Percentiles rank a stretch among this genome's conserved stretches.
Conservation (phyloP, 2,888 invertebrate species). For the Caenorhabditis virilis region DNA sequence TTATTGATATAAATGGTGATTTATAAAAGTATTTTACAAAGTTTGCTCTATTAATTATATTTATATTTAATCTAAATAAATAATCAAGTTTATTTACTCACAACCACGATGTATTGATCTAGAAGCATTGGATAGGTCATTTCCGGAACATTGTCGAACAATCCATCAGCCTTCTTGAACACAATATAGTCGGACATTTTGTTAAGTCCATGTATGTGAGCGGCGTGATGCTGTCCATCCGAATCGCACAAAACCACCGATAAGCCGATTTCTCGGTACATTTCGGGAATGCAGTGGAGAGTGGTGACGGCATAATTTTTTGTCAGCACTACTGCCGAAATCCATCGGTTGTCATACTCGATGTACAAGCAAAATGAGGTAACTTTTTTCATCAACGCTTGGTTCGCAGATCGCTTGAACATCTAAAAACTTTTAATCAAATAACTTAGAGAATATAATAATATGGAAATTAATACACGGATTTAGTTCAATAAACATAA, state of each 20-base stretch:
- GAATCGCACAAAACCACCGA: constrained; percentile 13
- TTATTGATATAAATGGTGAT: constrained; percentile 16
- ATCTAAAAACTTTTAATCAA: constrained; percentile 15
- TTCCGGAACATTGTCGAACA: constrained; percentile 23
- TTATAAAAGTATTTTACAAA: constrained; percentile 24
- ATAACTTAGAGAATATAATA: constrained; percentile 17
- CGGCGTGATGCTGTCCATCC: constrained; percentile 21
- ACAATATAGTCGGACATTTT: constrained; percentile 30
- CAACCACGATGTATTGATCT: constrained; percentile 32
- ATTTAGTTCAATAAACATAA: constrained; percentile 18
- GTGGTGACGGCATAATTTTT: constrained; percentile 21
- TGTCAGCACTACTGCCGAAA: constrained; percentile 19
- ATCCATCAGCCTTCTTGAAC: constrained; percentile 36
- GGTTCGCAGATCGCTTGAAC: constrained; percentile 7
- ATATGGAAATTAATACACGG: constrained; percentile 16
- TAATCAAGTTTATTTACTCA: constrained; percentile 33
- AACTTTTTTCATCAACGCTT: constrained; percentile 13
- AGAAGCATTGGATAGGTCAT: constrained; percentile 14
- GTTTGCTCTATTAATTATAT: constrained; percentile 21
- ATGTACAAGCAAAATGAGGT: constrained; percentile 23
- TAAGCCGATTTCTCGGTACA: constrained; percentile 11
- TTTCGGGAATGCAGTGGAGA: constrained; percentile 26
- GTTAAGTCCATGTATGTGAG: constrained; percentile 34
- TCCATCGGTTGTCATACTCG: constrained; percentile 22
- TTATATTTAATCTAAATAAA: constrained; percentile 33